Evolutionary conservation across 1,140 invertebrate species (phyloP).

Genomic region (Dufourea novaeangliae): DNA sequence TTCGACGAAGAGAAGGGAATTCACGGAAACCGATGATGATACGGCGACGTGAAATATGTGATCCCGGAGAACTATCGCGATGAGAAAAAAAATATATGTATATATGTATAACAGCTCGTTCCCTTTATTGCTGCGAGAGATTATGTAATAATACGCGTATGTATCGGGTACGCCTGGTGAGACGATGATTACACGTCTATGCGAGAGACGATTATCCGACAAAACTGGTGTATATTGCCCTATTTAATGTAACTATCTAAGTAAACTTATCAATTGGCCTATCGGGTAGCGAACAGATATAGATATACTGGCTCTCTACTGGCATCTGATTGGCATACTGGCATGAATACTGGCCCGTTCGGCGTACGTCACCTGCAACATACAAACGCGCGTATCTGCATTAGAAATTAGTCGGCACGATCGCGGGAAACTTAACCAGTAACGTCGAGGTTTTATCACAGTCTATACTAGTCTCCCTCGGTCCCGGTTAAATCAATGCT

Average conservation of each 20-base stretch:
- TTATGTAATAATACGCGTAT: neutral
- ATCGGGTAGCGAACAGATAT: slow-evolving; percentile 61
- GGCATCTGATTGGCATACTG: slow-evolving; percentile 78
- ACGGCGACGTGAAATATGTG: neutral
- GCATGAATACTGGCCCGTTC: slow-evolving; percentile 81
- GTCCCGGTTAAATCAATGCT: slow-evolving; percentile 32
- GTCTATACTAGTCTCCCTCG: slow-evolving; percentile 34
- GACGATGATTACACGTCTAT: neutral
- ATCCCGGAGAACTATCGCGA: neutral
- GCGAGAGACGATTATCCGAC: slow-evolving; percentile 33
- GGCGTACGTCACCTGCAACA: slow-evolving; percentile 73
- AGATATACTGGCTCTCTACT: slow-evolving; percentile 76
- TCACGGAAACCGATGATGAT: neutral
- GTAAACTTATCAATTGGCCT: slow-evolving; percentile 74
- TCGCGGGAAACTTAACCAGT: slow-evolving; percentile 40
- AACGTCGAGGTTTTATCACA: slow-evolving; percentile 45
- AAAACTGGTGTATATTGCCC: slow-evolving; percentile 28
- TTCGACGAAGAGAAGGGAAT: neutral
- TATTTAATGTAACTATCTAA: slow-evolving; percentile 71
- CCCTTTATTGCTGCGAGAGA: slow-evolving; percentile 44
- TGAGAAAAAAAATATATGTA: slow-evolving; percentile 39
- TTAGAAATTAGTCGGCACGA: slow-evolving; percentile 49
- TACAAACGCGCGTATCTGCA: slow-evolving; percentile 59
- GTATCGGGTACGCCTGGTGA: slow-evolving; percentile 1
- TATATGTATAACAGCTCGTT: slow-evolving; percentile 14